Conservation (phyloP, 1,140 invertebrate species). For the Hermetia illucens region DNA sequence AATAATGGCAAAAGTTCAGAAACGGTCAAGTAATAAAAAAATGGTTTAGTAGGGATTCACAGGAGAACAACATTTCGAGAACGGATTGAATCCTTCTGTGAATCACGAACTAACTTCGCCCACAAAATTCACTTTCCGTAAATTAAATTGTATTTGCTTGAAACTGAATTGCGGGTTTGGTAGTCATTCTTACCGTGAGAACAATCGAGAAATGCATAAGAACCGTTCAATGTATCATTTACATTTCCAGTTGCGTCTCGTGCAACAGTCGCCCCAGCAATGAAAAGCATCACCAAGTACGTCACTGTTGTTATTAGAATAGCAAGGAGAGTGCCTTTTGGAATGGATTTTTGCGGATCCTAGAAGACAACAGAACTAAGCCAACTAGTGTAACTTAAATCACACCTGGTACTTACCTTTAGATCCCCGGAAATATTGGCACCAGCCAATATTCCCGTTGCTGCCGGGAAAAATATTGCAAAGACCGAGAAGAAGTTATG, state of each 20-base stretch:
- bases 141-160: too few relatives aligned
- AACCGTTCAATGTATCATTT: conserved; percentile 35
- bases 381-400: too few relatives aligned
- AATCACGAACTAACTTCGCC: too few relatives aligned
- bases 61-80: too few relatives aligned
- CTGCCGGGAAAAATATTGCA: conserved; percentile 93
- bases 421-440: conserved; percentile 91
- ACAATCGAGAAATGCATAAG: conserved; percentile 33
- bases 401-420: conserved; percentile 49
- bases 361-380: conserved; percentile 30
- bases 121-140: too few relatives aligned
- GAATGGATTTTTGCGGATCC: conserved; percentile 83
- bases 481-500: conserved; percentile 91
- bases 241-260: conserved; percentile 62
- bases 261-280: conserved; percentile 56
- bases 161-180: too few relatives aligned
- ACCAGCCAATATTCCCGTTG: conserved; percentile 86
- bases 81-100: too few relatives aligned
- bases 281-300: conserved; percentile 69
- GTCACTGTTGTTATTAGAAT: conserved; percentile 72
- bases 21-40: too few relatives aligned
- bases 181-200: conserved; percentile 14
- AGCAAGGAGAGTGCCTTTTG: conserved; percentile 78
- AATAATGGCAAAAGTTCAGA: too few relatives aligned
- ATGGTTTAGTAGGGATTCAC: too few relatives aligned